phyloP scores from a whole-genome alignment of 92 coral and sea anemone genomes.

The Porites cylindrica region DNA sequence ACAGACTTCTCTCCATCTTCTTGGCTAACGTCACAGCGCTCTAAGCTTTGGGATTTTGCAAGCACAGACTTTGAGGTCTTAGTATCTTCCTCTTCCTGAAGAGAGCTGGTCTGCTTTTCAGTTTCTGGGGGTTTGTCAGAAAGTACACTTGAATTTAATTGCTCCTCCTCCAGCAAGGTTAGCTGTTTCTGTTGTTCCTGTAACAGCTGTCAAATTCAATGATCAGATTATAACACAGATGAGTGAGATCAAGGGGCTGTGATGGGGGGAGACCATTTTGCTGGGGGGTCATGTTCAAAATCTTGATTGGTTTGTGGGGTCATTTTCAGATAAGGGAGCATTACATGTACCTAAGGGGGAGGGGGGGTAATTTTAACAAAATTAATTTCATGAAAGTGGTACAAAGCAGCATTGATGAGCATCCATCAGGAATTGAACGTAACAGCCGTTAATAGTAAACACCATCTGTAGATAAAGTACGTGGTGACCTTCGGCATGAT shows the following conservation, averaged over 20 bases:
- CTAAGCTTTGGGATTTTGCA: constrained; percentile 57
- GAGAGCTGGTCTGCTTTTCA: constrained; percentile 17
- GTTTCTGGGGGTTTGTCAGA: constrained; percentile 28
- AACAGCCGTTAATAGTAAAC: no score
- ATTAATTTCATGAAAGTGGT: not conserved
- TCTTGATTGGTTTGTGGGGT: no score
- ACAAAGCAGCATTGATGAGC: no score
- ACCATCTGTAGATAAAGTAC: no score
- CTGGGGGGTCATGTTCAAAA: no score
- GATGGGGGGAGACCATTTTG: no score
- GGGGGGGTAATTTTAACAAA: not conserved
- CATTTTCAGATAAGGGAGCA: no score
- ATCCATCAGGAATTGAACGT: no score
- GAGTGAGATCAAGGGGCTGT: not conserved
- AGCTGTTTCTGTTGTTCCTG: constrained; percentile 67
- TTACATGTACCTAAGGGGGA: no score
- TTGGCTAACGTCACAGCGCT: not conserved
- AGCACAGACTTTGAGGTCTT: not conserved
- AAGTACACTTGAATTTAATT: constrained; percentile 11
- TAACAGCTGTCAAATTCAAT: constrained; percentile 9
- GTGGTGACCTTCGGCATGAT: no score
- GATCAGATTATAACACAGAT: not conserved
- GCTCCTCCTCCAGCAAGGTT: constrained; percentile 49
- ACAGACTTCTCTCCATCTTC: constrained; percentile 37
- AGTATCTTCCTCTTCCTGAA: constrained; percentile 32